Base-by-base conservation (phyloP, 2,797 vertebrate species). In the Characodon lateralis region DNA sequence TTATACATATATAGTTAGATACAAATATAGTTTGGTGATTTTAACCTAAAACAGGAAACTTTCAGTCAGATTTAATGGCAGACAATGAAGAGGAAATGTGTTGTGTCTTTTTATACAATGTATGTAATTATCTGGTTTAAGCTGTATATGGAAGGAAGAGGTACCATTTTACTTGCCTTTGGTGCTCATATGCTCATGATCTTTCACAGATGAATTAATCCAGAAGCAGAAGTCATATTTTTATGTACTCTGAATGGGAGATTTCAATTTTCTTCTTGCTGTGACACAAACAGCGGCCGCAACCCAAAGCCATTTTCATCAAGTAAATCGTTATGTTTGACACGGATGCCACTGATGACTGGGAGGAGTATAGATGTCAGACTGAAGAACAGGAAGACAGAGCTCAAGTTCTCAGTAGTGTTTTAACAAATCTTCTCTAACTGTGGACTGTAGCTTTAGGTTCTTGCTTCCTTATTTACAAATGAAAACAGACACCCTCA, bases 141-240 rank as follows among this genome's bases (percentile, higher is more conserved):
- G 66, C 24, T 70, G 13, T 89, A 88, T 85, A 87, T 91, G 86
- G 84, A 93, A 94, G 90, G 88, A 48, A 93, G 90, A 90, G 87
- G 91, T 92, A 78, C 88, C 91, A 83, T 92, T 88, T 91, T 89
- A 81, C 84, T 89, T 88, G 82, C 80, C 79, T 89, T 91, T 83
- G 88, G 89, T 87, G 82, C 89, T 93, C 79, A 58, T 89, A 80
- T 89, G 84, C 61, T 78, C 56, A 43, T 75, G 73, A 73, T 89
- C 76, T 80, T 51, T 76, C 80, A 73, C 43, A 24, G 78, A 86
- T 87, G 83, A 91, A 87, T 75, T 74, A 55, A 83, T 82, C 80
- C 82, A 87, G 83, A 82, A 89, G 80, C 83, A 78, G 74, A 80
- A 79, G 79, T 87, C 68, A 87, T 77, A 83, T 83, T 69, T 84